These are phyloP conservation scores for Lamprotornis superbus DNA, from an alignment of 2,113 vertebrate species.

Conservation along the genomic window DNA sequence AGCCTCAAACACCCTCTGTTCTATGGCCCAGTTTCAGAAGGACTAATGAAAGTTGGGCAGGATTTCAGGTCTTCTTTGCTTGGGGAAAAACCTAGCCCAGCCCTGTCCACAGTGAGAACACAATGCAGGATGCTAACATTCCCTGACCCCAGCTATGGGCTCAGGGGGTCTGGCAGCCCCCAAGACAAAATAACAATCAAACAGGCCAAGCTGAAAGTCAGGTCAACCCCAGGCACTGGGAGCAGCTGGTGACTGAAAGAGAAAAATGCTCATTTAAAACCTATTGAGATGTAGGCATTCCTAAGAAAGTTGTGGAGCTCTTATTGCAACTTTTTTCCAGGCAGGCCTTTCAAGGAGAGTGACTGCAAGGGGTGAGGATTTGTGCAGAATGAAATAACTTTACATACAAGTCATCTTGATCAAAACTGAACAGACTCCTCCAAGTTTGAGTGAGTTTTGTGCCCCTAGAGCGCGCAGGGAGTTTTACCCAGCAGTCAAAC, in stretches of 20 bases:
- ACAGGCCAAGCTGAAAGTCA: neutral
- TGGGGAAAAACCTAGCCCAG: neutral
- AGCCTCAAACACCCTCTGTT: neutral
- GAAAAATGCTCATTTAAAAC: neutral
- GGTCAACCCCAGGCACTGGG: neutral
- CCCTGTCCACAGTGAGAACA: rapidly evolving
- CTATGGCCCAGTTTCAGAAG: neutral
- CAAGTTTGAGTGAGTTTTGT: neutral
- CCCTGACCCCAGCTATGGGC: neutral
- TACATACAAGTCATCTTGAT: neutral
- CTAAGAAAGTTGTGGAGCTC: neutral
- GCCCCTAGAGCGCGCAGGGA: rapidly evolving
- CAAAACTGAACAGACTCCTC: neutral
- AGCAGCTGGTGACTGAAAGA: neutral
- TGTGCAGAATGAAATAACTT: neutral
- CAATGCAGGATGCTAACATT: neutral
- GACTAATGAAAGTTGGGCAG: neutral
- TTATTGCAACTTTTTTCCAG: neutral
- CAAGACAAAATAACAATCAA: neutral
- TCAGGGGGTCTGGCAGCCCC: neutral
- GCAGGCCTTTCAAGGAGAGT: neutral
- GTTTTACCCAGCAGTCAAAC: neutral
- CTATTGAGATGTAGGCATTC: neutral
- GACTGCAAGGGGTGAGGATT: neutral
- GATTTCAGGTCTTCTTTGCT: neutral